Evolutionary conservation across 2,797 vertebrate genomes (phyloP).

Genomic region (Xerus rutilus): DNA sequence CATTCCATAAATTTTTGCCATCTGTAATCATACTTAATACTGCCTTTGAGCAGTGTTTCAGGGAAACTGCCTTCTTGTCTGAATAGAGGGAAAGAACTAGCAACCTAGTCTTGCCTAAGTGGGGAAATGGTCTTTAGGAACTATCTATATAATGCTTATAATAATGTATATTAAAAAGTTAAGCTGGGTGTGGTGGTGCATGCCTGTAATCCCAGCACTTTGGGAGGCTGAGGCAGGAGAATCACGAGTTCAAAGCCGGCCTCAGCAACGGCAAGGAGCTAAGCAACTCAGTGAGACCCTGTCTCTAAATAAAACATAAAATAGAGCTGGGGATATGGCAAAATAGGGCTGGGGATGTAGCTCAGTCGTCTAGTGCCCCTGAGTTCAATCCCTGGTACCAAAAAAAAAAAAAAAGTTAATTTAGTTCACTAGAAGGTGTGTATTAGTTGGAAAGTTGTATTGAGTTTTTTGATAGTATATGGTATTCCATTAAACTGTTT

Average conservation of each 20-base stretch:
- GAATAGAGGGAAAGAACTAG: background rate
- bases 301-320: too few species aligned
- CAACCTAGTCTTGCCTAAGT: background rate
- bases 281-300: too few species aligned
- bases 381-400: too few species aligned
- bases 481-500: conserved; percentile 72
- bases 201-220: too few species aligned
- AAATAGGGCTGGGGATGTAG: too few species aligned
- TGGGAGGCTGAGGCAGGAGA: too few species aligned
- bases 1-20: background rate
- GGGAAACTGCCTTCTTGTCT: background rate
- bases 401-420: background rate
- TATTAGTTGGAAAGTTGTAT: conserved; percentile 31
- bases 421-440: background rate
- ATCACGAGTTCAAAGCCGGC: too few species aligned
- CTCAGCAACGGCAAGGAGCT: too few species aligned
- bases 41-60: background rate
- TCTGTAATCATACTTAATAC: background rate
- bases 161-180: background rate
- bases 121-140: background rate
- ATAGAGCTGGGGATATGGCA: too few species aligned
- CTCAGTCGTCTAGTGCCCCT: too few species aligned
- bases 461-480: background rate
- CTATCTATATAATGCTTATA: background rate
- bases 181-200: background rate